Percentiles rank a stretch among this genome's conserved stretches.
These are phyloP conservation scores for Marisa cornuarietis DNA, from an alignment of 1,140 invertebrate species.

Conservation along the genomic window DNA sequence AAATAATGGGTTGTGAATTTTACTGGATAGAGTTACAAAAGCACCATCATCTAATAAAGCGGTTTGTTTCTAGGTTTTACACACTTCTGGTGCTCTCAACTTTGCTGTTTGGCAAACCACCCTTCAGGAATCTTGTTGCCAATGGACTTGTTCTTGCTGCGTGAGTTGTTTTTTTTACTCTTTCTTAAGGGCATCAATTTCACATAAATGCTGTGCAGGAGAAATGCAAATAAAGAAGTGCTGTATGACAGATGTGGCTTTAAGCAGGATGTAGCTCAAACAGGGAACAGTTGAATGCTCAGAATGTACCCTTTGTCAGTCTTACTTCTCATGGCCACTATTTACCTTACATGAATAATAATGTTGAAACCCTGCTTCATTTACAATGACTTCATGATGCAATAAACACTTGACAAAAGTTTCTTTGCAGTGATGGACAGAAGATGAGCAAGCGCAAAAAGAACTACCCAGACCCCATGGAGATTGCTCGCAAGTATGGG, in stretches of 20 bases:
- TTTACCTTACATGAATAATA: slow-evolving; percentile 13
- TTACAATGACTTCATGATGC: neutral
- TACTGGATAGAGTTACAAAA: too few species aligned
- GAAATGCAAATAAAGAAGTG: neutral
- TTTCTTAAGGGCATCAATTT: neutral
- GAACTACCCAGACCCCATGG: slow-evolving; percentile 97
- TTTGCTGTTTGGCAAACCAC: slow-evolving; percentile 93
- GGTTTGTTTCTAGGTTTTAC: slow-evolving; percentile 79
- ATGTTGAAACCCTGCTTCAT: neutral
- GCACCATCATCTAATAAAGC: neutral
- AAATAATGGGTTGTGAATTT: too few species aligned
- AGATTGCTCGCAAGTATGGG: slow-evolving; percentile 92
- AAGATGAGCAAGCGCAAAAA: slow-evolving; percentile 99
- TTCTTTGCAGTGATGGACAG: slow-evolving; percentile 82
- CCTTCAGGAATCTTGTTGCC: slow-evolving; percentile 97
- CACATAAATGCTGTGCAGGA: neutral
- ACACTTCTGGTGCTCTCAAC: slow-evolving; percentile 96
- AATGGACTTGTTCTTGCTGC: slow-evolving; percentile 93
- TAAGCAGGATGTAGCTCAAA: too few species aligned
- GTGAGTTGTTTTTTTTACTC: slow-evolving; percentile 51
- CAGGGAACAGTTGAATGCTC: too few species aligned
- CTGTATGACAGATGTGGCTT: too few species aligned
- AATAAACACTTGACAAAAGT: neutral
- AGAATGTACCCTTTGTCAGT: neutral
- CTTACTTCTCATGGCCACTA: neutral